Percentiles rank a stretch among this genome's conserved stretches.
phyloP scores from a whole-genome alignment of 2,797 vertebrate species.

The Balearica regulorum region DNA sequence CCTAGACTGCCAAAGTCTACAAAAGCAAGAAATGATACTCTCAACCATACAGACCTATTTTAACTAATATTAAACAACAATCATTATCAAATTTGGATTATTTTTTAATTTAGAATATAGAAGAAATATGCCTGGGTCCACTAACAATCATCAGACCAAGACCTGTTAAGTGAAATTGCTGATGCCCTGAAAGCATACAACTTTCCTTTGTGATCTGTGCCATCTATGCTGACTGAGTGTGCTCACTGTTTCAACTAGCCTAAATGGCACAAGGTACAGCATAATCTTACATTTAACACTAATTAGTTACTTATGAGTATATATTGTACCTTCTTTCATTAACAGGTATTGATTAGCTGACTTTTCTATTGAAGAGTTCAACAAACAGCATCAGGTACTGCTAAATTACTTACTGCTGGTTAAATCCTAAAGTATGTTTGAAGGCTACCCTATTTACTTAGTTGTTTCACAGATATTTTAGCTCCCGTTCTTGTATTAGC shows the following conservation, averaged over 20 bases:
- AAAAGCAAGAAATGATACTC: background rate
- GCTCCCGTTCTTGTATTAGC: background rate
- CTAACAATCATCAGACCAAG: background rate
- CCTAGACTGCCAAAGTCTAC: background rate
- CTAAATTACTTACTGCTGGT: background rate
- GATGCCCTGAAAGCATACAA: background rate
- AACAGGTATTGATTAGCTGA: background rate
- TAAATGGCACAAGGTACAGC: background rate
- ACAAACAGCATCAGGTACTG: background rate
- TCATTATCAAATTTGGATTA: background rate
- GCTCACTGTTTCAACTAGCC: background rate
- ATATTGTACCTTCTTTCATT: background rate
- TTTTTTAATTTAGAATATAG: background rate
- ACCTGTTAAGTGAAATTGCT: background rate
- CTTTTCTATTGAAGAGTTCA: background rate
- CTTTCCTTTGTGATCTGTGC: background rate
- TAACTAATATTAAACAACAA: background rate
- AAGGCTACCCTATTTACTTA: background rate
- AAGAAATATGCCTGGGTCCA: background rate
- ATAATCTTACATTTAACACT: background rate
- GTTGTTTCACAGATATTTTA: background rate
- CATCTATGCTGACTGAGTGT: accelerated
- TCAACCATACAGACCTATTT: background rate
- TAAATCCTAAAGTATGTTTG: background rate
- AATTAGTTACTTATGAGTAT: background rate